Evolutionary conservation across 2,113 vertebrate species (phyloP).

Genomic region (Bufo gargarizans): DNA sequence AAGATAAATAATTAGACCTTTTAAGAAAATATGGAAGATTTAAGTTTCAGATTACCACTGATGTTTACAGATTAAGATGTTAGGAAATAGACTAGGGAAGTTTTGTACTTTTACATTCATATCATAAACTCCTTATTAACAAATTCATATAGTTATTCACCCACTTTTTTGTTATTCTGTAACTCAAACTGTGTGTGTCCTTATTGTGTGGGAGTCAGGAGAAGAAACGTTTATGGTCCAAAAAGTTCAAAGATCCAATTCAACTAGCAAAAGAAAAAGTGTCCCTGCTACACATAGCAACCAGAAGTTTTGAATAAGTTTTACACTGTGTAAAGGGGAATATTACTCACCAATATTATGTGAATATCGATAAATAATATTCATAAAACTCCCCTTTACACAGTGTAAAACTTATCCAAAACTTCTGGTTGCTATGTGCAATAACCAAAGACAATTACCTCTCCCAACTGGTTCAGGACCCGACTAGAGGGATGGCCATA

Average conservation of each 20-base stretch:
- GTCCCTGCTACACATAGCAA: no score
- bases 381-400: no score
- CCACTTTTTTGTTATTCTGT: background rate
- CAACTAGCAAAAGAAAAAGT: background rate
- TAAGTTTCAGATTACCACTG: background rate
- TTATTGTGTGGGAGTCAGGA: background rate
- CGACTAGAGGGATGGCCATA: no score
- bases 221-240: background rate
- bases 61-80: background rate
- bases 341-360: no score
- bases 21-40: slow-evolving; percentile 22
- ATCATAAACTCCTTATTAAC: background rate
- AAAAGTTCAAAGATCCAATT: background rate
- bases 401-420: no score
- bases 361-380: no score
- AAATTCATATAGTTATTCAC: background rate
- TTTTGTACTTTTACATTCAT: background rate
- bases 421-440: no score
- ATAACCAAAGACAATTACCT: no score
- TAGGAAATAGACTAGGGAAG: background rate
- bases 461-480: no score
- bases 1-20: slow-evolving; percentile 39
- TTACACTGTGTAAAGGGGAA: no score
- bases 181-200: background rate
- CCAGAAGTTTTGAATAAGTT: no score